Evolutionary conservation across 2,113 vertebrate species (phyloP).

Genomic region (Brachyhypopomus gauderio): DNA sequence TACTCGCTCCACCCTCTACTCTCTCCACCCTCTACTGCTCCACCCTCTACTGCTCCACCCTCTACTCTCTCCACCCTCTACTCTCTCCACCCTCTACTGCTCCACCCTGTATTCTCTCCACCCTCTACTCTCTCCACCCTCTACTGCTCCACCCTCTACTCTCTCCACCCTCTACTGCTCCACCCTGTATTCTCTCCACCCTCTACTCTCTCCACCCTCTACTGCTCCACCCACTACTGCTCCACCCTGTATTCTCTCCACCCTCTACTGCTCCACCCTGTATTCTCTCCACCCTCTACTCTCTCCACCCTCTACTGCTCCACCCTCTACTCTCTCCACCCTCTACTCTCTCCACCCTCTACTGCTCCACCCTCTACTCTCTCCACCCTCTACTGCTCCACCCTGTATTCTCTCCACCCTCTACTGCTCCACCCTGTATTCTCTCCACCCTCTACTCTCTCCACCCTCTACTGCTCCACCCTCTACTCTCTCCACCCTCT

Average conservation of each 20-base stretch:
- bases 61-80: neutral
- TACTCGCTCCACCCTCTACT: neutral
- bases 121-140: neutral
- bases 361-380: neutral
- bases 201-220: neutral
- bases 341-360: too few species aligned
- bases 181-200: neutral
- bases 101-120: too few species aligned
- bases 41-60: neutral
- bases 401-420: neutral
- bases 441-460: neutral
- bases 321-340: neutral
- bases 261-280: neutral
- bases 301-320: neutral
- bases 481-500: neutral
- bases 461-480: neutral
- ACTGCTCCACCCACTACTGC: neutral
- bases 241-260: neutral
- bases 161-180: neutral
- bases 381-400: neutral
- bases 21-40: too few species aligned
- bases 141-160: neutral
- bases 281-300: too few species aligned
- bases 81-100: neutral
- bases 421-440: neutral